Percentiles rank a stretch among this genome's conserved stretches.
phyloP scores from a whole-genome alignment of 2,888 invertebrate species.

The Tipula confusa region DNA sequence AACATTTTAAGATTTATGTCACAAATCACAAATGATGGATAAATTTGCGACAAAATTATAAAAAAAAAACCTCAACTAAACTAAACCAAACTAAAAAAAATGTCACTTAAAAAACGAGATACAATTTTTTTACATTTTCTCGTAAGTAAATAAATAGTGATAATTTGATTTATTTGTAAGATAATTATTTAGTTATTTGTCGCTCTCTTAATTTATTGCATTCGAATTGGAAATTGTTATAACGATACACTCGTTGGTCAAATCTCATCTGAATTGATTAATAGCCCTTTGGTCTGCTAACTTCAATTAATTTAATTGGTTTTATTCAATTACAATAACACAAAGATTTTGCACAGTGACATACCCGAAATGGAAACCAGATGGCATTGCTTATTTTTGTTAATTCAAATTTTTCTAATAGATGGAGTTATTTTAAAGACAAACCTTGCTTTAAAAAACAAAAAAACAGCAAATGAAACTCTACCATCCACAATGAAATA shows the following conservation, averaged over 20 bases:
- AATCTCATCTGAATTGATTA: not conserved
- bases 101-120: not conserved
- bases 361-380: too few relatives aligned
- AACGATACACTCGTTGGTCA: not conserved
- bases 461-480: too few relatives aligned
- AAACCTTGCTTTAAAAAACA: too few relatives aligned
- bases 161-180: slow-evolving; percentile 16
- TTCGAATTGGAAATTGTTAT: not conserved
- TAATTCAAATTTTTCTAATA: too few relatives aligned
- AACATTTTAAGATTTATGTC: not conserved
- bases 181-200: slow-evolving; percentile 20
- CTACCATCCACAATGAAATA: too few relatives aligned
- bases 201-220: not conserved
- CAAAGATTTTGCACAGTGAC: too few relatives aligned
- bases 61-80: too few relatives aligned
- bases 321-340: too few relatives aligned
- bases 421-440: too few relatives aligned
- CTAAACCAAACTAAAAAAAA: not conserved
- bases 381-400: too few relatives aligned
- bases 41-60: slow-evolving; percentile 13
- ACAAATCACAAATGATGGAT: slow-evolving; percentile 12
- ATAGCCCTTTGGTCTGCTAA: not conserved
- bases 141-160: not conserved
- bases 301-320: slow-evolving; percentile 8
- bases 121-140: not conserved